Evolutionary conservation across 2,888 invertebrate genomes (phyloP).

Genomic region (Agrochola litura): DNA sequence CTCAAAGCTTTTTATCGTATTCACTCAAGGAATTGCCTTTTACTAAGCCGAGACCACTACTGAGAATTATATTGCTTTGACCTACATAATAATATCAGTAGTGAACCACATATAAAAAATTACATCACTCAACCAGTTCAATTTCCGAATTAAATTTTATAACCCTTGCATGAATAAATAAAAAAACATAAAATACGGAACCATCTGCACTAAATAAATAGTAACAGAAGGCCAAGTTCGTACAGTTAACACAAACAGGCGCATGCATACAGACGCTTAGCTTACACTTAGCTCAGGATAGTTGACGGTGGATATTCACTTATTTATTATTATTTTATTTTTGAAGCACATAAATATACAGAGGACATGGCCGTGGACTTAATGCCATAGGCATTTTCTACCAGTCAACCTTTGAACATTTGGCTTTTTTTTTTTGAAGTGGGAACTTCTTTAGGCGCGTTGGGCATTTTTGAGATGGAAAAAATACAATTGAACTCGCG

Average conservation of each 20-base stretch:
- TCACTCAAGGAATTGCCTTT: slow-evolving; percentile 52
- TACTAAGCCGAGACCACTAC: slow-evolving; percentile 39
- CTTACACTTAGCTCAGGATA: too few species aligned
- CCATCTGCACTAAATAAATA: neutral
- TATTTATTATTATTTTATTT: too few species aligned
- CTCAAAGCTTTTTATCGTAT: slow-evolving; percentile 51
- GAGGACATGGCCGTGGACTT: too few species aligned
- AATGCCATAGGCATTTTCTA: too few species aligned
- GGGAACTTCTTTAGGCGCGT: too few species aligned
- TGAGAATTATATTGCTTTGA: slow-evolving; percentile 49
- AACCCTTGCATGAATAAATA: slow-evolving; percentile 64
- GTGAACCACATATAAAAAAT: slow-evolving; percentile 45
- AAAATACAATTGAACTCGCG: too few species aligned
- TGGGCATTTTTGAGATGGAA: too few species aligned
- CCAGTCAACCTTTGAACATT: too few species aligned
- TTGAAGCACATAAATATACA: too few species aligned
- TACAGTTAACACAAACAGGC: neutral
- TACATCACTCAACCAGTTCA: slow-evolving; percentile 55
- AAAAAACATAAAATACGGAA: slow-evolving; percentile 57
- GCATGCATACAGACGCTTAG: neutral
- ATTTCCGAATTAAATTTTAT: slow-evolving; percentile 66
- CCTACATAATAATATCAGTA: slow-evolving; percentile 51
- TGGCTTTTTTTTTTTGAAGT: too few species aligned
- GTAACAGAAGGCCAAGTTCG: neutral
- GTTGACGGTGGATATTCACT: too few species aligned